Evolutionary conservation across 2,113 vertebrate species (phyloP).

Genomic region (Canis aureus): DNA sequence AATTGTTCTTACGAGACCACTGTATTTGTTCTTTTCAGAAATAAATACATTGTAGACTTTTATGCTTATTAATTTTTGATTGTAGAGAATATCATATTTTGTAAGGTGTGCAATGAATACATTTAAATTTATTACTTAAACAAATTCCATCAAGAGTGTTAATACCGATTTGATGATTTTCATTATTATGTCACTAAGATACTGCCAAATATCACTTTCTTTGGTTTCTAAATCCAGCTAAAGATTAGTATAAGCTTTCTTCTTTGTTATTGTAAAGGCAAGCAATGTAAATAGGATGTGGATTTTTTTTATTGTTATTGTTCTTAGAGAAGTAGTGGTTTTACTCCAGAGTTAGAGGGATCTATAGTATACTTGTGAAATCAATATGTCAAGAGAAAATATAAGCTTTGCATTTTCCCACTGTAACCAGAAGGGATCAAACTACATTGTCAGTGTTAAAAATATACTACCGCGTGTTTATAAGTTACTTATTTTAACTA

Average conservation of each 20-base stretch:
- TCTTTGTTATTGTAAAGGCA: slow-evolving; percentile 26
- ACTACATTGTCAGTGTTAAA: neutral
- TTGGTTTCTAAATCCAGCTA: slow-evolving; percentile 66
- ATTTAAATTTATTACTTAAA: slow-evolving; percentile 77
- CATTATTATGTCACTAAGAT: slow-evolving; percentile 64
- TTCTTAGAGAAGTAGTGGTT: neutral
- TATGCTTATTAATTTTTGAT: slow-evolving; percentile 74
- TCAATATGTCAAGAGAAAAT: neutral
- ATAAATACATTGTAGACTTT: slow-evolving; percentile 70
- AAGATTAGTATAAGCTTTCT: slow-evolving; percentile 61
- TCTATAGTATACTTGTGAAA: neutral
- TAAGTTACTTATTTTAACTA: neutral
- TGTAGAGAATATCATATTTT: slow-evolving; percentile 60
- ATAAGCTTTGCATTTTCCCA: neutral
- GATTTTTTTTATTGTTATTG: neutral
- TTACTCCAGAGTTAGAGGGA: neutral
- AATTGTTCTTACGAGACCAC: slow-evolving; percentile 53
- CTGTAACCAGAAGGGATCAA: neutral
- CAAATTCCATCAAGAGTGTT: slow-evolving; percentile 61
- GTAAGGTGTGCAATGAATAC: slow-evolving; percentile 52
- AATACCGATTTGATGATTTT: slow-evolving; percentile 71
- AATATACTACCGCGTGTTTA: neutral
- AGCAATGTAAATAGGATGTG: neutral
- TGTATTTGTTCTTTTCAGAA: slow-evolving; percentile 75
- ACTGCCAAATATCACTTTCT: slow-evolving; percentile 66